Conservation (phyloP, 2,113 vertebrate genomes). For the Chelonoidis abingdonii region DNA sequence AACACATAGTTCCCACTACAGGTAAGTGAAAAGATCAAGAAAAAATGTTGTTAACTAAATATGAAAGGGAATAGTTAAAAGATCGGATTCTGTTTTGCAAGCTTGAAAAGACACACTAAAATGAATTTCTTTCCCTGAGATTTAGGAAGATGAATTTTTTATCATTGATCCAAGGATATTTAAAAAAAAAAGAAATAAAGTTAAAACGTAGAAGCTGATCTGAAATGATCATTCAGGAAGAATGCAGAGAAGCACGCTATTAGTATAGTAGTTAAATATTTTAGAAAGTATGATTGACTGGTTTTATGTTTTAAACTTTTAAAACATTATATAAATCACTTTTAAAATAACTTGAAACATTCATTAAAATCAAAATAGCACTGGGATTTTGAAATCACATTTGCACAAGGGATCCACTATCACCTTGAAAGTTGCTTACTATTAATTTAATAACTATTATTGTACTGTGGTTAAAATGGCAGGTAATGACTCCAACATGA, state of each 20-base stretch:
- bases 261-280: background rate
- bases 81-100: background rate
- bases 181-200: background rate
- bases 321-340: background rate
- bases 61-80: background rate
- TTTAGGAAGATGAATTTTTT: background rate
- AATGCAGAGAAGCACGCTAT: background rate
- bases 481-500: background rate
- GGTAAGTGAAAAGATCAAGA: background rate
- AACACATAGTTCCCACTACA: background rate
- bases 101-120: background rate
- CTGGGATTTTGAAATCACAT: background rate
- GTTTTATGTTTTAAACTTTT: background rate
- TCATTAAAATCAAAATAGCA: background rate
- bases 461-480: background rate
- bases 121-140: background rate
- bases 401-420: background rate
- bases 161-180: background rate
- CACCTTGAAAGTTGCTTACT: background rate
- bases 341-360: background rate
- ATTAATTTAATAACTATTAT: background rate
- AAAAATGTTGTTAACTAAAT: background rate
- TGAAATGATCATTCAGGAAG: background rate
- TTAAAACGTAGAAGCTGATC: background rate
- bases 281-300: background rate